Conservation (phyloP, 2,797 vertebrate species). For the Gastrophryne carolinensis region DNA sequence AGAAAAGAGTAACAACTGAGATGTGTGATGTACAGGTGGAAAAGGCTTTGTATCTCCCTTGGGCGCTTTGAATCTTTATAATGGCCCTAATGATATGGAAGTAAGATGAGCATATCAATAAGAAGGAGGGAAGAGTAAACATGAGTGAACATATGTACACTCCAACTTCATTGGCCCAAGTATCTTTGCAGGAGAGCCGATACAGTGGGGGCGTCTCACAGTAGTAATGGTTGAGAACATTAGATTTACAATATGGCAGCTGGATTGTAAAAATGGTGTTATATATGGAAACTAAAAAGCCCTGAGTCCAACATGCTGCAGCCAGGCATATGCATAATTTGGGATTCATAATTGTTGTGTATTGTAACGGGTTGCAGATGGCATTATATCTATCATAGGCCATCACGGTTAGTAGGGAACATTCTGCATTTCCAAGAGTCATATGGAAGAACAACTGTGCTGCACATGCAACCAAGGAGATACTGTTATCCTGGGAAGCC, state of each 20-base stretch:
- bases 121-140: neutral
- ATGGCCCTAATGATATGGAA: neutral
- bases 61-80: neutral
- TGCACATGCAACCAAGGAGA: no score
- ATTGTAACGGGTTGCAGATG: no score
- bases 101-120: neutral
- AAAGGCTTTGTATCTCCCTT: neutral
- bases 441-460: no score
- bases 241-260: neutral
- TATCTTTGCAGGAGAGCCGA: neutral
- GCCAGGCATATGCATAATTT: no score
- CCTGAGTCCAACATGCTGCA: neutral
- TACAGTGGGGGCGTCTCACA: neutral
- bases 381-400: no score
- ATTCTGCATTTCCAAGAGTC: no score
- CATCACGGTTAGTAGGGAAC: no score
- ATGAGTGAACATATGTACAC: neutral
- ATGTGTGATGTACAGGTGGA: no score
- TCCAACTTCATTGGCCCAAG: neutral
- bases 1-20: no score
- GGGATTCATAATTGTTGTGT: no score
- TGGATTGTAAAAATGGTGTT: neutral
- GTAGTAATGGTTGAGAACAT: neutral
- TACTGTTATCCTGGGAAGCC: no score
- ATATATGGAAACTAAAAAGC: neutral